Base-by-base conservation (phyloP, 1,140 invertebrate genomes). In the Augochlora pura region DNA sequence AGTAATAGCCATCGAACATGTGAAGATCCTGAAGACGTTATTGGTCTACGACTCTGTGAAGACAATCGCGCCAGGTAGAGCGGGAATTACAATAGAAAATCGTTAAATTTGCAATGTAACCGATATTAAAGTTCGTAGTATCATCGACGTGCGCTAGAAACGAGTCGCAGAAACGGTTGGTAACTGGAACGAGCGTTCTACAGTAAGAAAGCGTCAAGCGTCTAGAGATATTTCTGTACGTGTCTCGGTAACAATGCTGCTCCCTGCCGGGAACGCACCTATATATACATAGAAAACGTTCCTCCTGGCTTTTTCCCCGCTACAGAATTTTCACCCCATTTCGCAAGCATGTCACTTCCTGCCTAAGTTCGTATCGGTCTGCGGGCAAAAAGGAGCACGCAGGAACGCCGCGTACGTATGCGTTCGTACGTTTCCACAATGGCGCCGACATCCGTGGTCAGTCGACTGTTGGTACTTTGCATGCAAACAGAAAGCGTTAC, bases 311-410 rank as follows among this genome's bases (percentile, higher is more conserved):
- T 85, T 84, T 85, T 84, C 77, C 68, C 68, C 70, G 67, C 72
- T 42, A 67, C 73, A 72, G 81, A 86, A 87, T 88, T 88, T 88
- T 88, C 84, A 86, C 86, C 79, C 86, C 86, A 88, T 88, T 88
- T 88, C 77, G 81, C 81, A 78, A 75, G 60, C 76, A 84, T 76
- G 84, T 84, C 86, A 81, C 81, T 88, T 88, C 86, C 86, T 86
- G 77, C 39, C 72, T 38, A 71, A 80, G 78, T 85, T 87, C 80
- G 86, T 87, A 87, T 87, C 86, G 77, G 59, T 86, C 77, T 84
- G 32, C 69, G 63, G 64, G 72, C 65, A 77, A 78, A 75, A 66
- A 84, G 76, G 85, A 81, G 57, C 79, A 71, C 79, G 71, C 64
- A 60, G 52, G 27, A 62, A 54, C 70, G 63, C 42, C 46, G 63